Percentiles rank a stretch among this genome's conserved stretches.
These are phyloP conservation scores for Anoura caudifer DNA, from an alignment of 2,113 vertebrate species.

Conservation along the genomic window DNA sequence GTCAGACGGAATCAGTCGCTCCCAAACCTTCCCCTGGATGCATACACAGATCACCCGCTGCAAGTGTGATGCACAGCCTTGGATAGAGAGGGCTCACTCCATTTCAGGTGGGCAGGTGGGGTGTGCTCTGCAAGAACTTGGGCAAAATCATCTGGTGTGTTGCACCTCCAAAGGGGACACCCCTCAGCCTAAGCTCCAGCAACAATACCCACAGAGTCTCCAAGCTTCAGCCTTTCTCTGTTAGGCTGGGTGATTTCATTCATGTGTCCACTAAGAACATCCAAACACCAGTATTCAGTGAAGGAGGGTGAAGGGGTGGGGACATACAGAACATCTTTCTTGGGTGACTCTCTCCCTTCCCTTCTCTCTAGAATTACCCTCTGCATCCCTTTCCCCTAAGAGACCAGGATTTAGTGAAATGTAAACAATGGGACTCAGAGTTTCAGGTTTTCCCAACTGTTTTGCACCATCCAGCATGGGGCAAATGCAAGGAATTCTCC, in stretches of 20 bases:
- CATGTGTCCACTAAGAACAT: background rate
- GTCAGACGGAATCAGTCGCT: background rate
- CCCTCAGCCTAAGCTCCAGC: background rate
- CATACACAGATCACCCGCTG: too few species aligned
- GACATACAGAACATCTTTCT: background rate
- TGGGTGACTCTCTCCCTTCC: background rate
- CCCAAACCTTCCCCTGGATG: background rate
- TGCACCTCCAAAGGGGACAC: too few species aligned
- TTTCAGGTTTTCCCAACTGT: background rate
- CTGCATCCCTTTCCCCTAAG: background rate
- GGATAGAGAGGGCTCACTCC: background rate
- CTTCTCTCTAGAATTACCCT: background rate
- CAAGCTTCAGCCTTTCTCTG: background rate
- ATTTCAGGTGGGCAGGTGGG: too few species aligned
- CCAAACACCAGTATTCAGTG: background rate
- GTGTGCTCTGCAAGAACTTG: background rate
- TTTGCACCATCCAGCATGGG: background rate
- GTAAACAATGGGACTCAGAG: background rate
- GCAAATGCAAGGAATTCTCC: background rate
- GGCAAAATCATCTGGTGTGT: accelerated
- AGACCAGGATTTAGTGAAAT: background rate
- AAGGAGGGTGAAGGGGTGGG: accelerated
- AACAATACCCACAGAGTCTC: background rate
- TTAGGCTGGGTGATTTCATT: background rate
- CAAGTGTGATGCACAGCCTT: background rate